These are phyloP conservation scores for Lagorchestes hirsutus DNA, from an alignment of 2,797 vertebrate genomes.

Conservation along the genomic window DNA sequence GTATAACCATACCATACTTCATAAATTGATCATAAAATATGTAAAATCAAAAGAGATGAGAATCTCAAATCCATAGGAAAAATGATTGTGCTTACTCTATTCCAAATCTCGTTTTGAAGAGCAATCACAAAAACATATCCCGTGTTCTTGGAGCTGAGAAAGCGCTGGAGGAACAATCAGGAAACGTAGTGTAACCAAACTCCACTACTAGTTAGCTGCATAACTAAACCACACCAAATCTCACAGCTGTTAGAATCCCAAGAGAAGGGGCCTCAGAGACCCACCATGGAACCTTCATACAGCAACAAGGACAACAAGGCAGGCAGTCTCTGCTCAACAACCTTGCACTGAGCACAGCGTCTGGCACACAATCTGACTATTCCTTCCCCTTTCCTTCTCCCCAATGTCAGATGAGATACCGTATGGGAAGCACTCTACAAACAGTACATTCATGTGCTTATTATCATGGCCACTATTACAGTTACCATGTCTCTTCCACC, in stretches of 20 bases:
- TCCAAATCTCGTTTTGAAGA: not conserved
- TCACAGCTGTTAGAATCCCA: not conserved
- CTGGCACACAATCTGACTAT: not conserved
- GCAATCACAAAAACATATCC: not conserved
- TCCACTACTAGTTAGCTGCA: not conserved
- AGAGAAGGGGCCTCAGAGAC: not conserved
- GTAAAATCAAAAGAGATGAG: not conserved
- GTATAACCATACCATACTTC: not conserved
- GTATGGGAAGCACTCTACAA: not conserved
- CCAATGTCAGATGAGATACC: not conserved
- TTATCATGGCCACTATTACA: not conserved
- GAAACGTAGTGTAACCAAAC: not conserved
- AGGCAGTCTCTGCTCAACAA: not conserved
- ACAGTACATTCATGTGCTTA: not conserved
- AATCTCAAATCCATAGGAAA: not conserved
- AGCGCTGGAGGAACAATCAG: not conserved
- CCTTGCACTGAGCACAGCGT: not conserved
- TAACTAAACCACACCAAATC: not conserved
- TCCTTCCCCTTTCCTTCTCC: not conserved
- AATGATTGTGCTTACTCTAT: not conserved
- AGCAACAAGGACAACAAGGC: not conserved
- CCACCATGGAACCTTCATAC: not conserved
- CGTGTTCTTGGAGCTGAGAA: not conserved
- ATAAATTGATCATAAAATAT: not conserved
- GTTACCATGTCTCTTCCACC: not conserved